phyloP scores from a whole-genome alignment of 2,113 vertebrate species.

The Malurus cyaneus region DNA sequence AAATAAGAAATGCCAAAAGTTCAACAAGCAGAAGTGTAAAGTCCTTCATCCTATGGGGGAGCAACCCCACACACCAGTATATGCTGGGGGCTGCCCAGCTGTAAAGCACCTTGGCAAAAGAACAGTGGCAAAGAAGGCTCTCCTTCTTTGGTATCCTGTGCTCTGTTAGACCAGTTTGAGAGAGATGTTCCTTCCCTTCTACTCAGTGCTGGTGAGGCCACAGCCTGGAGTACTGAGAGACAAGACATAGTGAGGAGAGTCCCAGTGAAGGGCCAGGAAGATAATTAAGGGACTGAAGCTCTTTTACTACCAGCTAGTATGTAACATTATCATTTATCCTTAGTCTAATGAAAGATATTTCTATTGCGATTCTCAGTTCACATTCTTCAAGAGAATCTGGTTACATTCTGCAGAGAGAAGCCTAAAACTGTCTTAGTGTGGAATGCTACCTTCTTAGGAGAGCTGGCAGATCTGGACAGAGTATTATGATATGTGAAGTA shows the following conservation, averaged over 20 bases:
- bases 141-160: not conserved
- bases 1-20: not conserved
- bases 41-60: not conserved
- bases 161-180: not conserved
- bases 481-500: not conserved
- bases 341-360: not conserved
- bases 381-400: not conserved
- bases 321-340: not conserved
- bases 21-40: not conserved
- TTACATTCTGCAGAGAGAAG: not conserved
- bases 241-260: not conserved
- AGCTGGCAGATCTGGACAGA: not conserved
- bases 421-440: not conserved
- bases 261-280: not conserved
- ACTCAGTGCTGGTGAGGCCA: not conserved
- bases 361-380: not conserved
- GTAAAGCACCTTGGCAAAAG: not conserved
- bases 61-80: fast-evolving
- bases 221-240: not conserved
- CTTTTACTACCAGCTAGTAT: not conserved
- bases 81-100: not conserved
- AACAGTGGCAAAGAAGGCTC: not conserved
- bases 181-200: not conserved
- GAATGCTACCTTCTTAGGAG: not conserved
- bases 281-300: not conserved